Conservation (phyloP, 2,888 invertebrate genomes). For the Limnephilus auricula region DNA sequence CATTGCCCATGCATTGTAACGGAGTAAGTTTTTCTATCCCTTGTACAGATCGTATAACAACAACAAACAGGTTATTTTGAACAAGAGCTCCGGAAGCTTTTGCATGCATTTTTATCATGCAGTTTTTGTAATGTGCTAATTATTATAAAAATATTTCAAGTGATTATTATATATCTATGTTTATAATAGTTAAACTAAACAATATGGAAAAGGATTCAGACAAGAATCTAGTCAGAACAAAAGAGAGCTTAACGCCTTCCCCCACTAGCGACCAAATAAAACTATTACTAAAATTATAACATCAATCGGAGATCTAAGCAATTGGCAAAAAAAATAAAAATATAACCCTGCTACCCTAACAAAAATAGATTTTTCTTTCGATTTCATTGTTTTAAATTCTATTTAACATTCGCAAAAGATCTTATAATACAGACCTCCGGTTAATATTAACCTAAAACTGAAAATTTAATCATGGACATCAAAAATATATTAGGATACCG, state of each 20-base stretch:
- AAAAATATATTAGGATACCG: not conserved
- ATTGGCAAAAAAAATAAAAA: not conserved
- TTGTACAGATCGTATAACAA: not conserved
- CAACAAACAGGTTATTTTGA: not conserved
- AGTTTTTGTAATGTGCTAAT: not conserved
- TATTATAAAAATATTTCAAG: not conserved
- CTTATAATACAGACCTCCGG: not conserved
- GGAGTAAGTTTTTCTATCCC: constrained; percentile 9
- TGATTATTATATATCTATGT: too few species aligned
- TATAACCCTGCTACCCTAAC: not conserved
- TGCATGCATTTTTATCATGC: not conserved
- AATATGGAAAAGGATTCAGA: not conserved
- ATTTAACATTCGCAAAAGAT: not conserved
- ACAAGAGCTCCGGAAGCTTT: not conserved
- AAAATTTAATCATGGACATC: not conserved
- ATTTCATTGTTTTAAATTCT: not conserved
- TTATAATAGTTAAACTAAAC: not conserved
- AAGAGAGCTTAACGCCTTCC: not conserved
- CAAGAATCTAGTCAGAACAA: not conserved
- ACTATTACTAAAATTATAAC: not conserved
- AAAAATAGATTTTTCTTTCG: not conserved
- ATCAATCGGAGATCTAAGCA: not conserved
- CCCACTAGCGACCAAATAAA: not conserved
- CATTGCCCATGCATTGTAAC: constrained; percentile 12
- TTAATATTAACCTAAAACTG: not conserved